Evolutionary conservation across 2,113 vertebrate species (phyloP), one percentile per base, ranked within the genome.

Genomic region (Okapia johnstoni): DNA sequence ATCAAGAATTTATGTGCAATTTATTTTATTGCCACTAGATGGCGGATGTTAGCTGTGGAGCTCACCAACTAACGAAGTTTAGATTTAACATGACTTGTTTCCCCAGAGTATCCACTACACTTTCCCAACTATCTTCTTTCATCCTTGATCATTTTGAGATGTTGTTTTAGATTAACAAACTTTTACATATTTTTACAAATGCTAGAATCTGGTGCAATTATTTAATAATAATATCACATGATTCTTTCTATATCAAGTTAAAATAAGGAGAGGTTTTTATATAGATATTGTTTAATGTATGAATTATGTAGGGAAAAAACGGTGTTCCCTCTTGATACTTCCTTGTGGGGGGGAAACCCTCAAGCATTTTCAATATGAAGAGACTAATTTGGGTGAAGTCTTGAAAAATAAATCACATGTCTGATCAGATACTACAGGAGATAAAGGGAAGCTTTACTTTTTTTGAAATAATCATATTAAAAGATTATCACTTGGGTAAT

Each of bases 11-110:
- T 21, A 7, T 40, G 4, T 66, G 83, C 93, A 90, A 10, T 1
- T 50, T 55, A 25, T 23, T 17, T 48, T 70, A 23, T 0, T 55
- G 43, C 97, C 98, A 96, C 98, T 98, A 98, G 98, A 80, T 98
- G 98, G 98, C 98, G 93, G 2, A 36, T 13, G 84, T 97, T 96
- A 98, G 80, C 96, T 97, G 33, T 26, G 84, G 86, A 85, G 97
- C 48, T 60, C 16, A 28, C 30, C 10, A 40, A 40, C 55, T 80
- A 80, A 9, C 4, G 21, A 85, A 61, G 52, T 85, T 85, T n/a
- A 48, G 43, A 61, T 81, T 57, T 79, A 85, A 36, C 0, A 1
- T 26, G 12, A 76, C 2, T 50, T 43, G 7, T 17, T 95, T 85
- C 19, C 36, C 17, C 3, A 4, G 7, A 43, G 28, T 70, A 70